These are phyloP conservation scores for Mimas tiliae DNA, from an alignment of 2,888 invertebrate genomes.

Conservation along the genomic window DNA sequence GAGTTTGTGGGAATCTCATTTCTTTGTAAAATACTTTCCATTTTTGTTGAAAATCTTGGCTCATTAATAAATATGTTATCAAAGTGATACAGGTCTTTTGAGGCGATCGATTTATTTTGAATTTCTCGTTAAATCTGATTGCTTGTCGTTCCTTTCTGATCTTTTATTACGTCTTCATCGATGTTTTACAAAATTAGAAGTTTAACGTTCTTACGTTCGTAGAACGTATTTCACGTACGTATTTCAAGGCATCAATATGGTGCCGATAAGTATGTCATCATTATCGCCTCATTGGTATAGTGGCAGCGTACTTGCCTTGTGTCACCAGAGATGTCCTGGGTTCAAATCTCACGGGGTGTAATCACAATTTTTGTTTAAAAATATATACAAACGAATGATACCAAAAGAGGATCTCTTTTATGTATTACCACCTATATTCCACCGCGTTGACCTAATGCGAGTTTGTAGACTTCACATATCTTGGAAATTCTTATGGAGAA, in stretches of 20 bases:
- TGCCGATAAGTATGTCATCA: not conserved
- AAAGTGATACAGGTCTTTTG: conserved; percentile 7
- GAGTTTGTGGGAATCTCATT: conserved; percentile 19
- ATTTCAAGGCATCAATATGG: not conserved
- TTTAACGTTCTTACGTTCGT: conserved; percentile 11
- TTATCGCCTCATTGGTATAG: not conserved
- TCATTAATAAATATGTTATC: conserved; percentile 15
- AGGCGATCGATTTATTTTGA: conserved; percentile 32
- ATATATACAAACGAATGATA: too few species aligned
- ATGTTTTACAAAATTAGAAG: conserved; percentile 31
- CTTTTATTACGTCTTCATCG: conserved; percentile 22
- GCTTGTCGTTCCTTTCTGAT: conserved; percentile 38
- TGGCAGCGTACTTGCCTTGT: too few species aligned
- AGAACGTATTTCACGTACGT: not conserved
- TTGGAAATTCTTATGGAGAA: too few species aligned
- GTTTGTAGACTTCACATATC: too few species aligned
- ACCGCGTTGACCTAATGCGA: too few species aligned
- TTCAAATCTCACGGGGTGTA: too few species aligned
- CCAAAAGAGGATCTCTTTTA: too few species aligned
- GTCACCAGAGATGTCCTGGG: too few species aligned
- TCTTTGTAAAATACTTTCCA: conserved; percentile 2
- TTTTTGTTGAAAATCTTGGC: conserved; percentile 17
- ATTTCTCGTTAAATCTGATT: conserved; percentile 35
- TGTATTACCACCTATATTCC: too few species aligned
- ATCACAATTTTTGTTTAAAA: too few species aligned